Conservation (phyloP, 2,888 invertebrate species). For the Dioctria linearis region DNA sequence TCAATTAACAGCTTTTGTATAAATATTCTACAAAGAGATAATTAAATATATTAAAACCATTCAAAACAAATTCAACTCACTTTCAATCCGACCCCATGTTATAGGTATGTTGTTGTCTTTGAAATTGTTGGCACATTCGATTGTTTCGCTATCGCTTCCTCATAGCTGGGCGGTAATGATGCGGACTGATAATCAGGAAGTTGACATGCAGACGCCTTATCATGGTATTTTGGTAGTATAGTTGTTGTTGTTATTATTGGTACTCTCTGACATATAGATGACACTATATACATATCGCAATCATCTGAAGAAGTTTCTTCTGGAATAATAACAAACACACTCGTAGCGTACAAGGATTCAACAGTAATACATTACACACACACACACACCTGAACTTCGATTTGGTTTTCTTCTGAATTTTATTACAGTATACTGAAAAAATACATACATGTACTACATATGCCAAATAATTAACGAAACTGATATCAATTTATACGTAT, state of each 20-base stretch:
- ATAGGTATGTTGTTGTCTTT: background rate
- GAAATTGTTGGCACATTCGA: background rate
- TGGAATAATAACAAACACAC: background rate
- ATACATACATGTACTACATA: background rate
- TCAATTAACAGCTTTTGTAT: too few relatives aligned
- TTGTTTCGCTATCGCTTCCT: conserved; percentile 13
- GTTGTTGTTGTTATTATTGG: background rate
- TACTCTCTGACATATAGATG: conserved; percentile 6
- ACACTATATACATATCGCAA: background rate
- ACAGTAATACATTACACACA: background rate
- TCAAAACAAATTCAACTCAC: too few relatives aligned
- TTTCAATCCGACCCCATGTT: background rate
- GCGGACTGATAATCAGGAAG: conserved; percentile 28
- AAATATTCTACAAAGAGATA: too few relatives aligned
- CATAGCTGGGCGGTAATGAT: conserved; percentile 26
- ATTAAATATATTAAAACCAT: too few relatives aligned
- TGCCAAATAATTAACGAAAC: background rate
- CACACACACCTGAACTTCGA: conserved; percentile 14
- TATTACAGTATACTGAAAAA: conserved; percentile 18
- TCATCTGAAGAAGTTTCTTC: background rate
- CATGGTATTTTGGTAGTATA: background rate
- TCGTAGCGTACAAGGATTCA: background rate
- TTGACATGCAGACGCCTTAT: background rate
- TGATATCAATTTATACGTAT: background rate
- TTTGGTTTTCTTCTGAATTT: background rate